Percentiles rank a stretch among this genome's conserved stretches.
These are phyloP conservation scores for Caenorhabditis brenneri DNA, from an alignment of 1,140 invertebrate species.

Conservation along the genomic window DNA sequence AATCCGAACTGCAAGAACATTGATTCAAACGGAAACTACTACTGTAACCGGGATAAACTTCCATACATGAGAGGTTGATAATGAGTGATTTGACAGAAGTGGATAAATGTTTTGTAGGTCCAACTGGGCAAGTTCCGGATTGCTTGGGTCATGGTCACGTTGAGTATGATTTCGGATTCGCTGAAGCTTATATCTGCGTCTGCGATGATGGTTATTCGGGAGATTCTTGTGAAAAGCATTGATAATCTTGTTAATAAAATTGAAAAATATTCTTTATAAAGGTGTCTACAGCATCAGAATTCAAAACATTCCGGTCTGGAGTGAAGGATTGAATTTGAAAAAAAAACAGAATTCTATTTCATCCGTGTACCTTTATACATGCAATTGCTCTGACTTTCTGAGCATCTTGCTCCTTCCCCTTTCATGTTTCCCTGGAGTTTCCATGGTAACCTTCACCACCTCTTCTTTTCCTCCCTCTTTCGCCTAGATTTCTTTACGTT, in stretches of 20 bases:
- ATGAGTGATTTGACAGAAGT: background rate
- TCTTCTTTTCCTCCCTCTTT: too few relatives aligned
- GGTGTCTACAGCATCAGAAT: too few relatives aligned
- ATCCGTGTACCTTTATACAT: background rate
- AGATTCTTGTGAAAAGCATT: slow-evolving; percentile 21
- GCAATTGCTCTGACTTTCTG: background rate
- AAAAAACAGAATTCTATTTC: too few relatives aligned
- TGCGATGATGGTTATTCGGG: slow-evolving; percentile 25
- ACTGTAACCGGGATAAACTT: background rate
- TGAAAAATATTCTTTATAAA: too few relatives aligned
- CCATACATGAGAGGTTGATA: background rate
- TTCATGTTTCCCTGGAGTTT: background rate
- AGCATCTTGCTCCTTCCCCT: background rate
- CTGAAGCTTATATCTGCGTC: slow-evolving; percentile 22
- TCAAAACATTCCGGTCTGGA: too few relatives aligned
- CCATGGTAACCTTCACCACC: background rate
- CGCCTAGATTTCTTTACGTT: too few relatives aligned
- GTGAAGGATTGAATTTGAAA: too few relatives aligned
- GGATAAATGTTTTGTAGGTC: background rate
- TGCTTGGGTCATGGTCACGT: slow-evolving; percentile 15
- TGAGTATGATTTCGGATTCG: background rate
- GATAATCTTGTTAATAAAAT: background rate
- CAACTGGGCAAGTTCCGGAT: slow-evolving; percentile 16
- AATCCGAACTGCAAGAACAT: background rate
- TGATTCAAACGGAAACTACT: background rate